These are phyloP conservation scores for Peromyscus polionotus DNA, from an alignment of 2,113 vertebrate genomes.

Conservation along the genomic window DNA sequence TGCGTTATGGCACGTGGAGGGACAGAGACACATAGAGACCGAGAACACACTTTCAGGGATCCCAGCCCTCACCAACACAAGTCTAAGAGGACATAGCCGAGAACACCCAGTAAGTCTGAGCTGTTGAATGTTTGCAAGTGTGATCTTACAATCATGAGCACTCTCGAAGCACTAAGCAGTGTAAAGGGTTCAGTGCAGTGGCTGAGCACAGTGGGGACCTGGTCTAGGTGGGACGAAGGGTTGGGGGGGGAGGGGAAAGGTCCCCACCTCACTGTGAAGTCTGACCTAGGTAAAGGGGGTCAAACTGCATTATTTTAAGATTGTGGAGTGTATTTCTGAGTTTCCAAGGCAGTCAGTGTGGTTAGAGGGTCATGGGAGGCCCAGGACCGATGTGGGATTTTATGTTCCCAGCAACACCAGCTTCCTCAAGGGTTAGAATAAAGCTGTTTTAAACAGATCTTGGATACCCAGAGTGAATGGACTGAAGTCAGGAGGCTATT, in stretches of 20 bases:
- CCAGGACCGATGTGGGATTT: background rate
- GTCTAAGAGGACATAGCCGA: background rate
- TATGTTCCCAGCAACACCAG: background rate
- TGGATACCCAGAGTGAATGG: background rate
- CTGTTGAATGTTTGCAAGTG: background rate
- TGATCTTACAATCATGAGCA: background rate
- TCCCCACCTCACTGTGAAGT: background rate
- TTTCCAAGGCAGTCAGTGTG: background rate
- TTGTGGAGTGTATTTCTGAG: background rate
- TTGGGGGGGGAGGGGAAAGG: background rate
- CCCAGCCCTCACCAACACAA: background rate
- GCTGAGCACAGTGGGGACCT: background rate
- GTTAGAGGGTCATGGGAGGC: background rate
- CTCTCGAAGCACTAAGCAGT: background rate
- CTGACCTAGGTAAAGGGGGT: background rate
- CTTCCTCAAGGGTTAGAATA: background rate
- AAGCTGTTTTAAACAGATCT: slow-evolving; percentile 28
- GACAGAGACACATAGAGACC: background rate
- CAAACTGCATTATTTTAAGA: background rate
- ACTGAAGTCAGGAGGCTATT: background rate
- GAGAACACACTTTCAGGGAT: background rate
- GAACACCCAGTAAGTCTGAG: background rate
- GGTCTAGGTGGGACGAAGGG: background rate
- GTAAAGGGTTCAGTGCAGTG: background rate
- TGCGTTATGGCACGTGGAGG: background rate